Evolutionary conservation across 2,113 vertebrate species (phyloP), one percentile per base, ranked within the genome.

Genomic region (Syrrhaptes paradoxus): DNA sequence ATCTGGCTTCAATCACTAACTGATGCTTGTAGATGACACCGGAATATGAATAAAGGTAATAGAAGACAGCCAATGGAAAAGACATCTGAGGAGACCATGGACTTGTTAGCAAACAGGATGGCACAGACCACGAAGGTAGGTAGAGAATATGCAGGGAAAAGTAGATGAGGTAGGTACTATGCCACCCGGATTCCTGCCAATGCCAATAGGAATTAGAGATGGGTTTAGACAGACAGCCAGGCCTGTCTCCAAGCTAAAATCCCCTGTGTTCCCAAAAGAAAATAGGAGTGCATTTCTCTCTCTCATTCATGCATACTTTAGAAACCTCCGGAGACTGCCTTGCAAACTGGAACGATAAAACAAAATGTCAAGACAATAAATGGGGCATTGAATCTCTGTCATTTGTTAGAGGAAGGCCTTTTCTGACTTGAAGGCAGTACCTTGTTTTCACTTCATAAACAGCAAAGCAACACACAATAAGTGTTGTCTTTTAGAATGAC

Each of bases 351-450:
- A 96, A 88, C 3, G 12, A 72, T 93, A 94, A 94, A 97, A 95
- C 72, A 93, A 93, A 95, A 96, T 46, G 88, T 94, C 94, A 96
- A 81, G 91, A 93, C 86, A 96, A 89, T 74, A 96, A 96, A 89
- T 26, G 70, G 62, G 77, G 61, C 80, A 70, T 52, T 85, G 80
- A 85, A 62, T 65, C 62, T 90, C 80, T 81, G 57, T 51, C 1
- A 0, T 62, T 78, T 77, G 43, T 55, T 80, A 82, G 18, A 84
- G 52, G 38, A 90, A 86, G 29, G 48, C 31, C 26, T 83, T 86
- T 85, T 90, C 65, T 81, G 36, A 75, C 65, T 93, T 52, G 19
- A 74, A 62, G 45, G 61, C 38, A 49, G 61, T 41, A 86, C 49
- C 55, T 91, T 85, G 24, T 70, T 85, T 90, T 70, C 36, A 32